Evolutionary conservation across 2,113 vertebrate genomes (phyloP), one percentile per base, ranked within the genome.

Genomic region (Catharus bicknelli): DNA sequence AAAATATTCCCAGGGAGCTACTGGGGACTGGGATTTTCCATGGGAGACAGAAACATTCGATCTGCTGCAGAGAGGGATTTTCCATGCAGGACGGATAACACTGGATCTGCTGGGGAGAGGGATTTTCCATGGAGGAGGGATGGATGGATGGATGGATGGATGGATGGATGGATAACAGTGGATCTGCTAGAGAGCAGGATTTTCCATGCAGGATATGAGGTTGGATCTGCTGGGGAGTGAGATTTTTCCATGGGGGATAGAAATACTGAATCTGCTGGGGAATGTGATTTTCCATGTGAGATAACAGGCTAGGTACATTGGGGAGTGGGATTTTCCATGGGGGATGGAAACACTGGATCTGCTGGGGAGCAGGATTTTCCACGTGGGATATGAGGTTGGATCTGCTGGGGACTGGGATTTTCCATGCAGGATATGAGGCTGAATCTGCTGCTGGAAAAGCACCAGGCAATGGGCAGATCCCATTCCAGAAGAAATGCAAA

Each of bases 321-420:
- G 27, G 13, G 23, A 62, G 5, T 0, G 1, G 19, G 58, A 50
- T 77, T 32, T 61, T 61, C 73, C 27, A 12, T 40, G 27, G 0
- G 4, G 10, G 38, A 42, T 38, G 38, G 34, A 34, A 27, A 16
- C 7, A 7, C 10, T 18, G 2, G 9, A 62, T 40, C 38, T 13
- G 8, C 8, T 40, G 19, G 2, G 15, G 30, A 45, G 1, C 25
- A 25, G 25, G 50, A 26, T 27, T 17, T 53, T 53, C 27, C 51
- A 13, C n/a, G 30, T 0, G 4, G 36, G 20, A 38, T 20, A 13
- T 11, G 3, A 43, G 43, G 43, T 7, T 19, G 4, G 9, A 62
- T 40, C 42, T 13, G 7, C 10, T 40, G 19, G 1, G 21, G 30
- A 45, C 1, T 27, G 50, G 50, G 50, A 27, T 27, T 54, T 54